A percentile compares a stretch with the other conserved stretches of the same genome.
Conservation (phyloP, 2,113 vertebrate species). For the Argyrosomus japonicus region DNA sequence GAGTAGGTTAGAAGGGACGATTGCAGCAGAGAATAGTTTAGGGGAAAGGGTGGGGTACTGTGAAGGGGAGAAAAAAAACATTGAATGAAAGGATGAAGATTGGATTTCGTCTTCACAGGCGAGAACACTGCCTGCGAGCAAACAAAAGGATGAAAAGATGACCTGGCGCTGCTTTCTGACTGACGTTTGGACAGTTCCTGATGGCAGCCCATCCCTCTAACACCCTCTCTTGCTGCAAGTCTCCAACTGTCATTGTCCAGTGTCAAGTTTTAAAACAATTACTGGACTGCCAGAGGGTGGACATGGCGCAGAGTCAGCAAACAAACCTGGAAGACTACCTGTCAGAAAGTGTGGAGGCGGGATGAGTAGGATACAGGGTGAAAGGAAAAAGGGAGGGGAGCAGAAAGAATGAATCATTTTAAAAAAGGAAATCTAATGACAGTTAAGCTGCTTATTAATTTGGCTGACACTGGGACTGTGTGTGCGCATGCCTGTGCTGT, state of each 20-base stretch:
- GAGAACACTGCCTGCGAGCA: conserved; percentile 64
- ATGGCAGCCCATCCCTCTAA: conserved; percentile 32
- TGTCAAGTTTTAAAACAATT: conserved; percentile 76
- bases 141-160: conserved; percentile 77
- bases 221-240: conserved; percentile 13
- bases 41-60: conserved; percentile 38
- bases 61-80: conserved; percentile 34
- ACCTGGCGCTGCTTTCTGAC: conserved; percentile 59
- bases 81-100: conserved; percentile 75
- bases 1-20: conserved; percentile 23
- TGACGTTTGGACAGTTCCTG: conserved; percentile 49
- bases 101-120: conserved; percentile 73
- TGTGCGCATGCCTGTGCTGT: background rate
- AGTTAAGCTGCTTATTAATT: conserved; percentile 78
- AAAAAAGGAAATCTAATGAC: conserved; percentile 77
- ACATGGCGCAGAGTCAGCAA: conserved; percentile 68
- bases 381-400: conserved; percentile 3
- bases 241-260: conserved; percentile 47
- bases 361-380: conserved; percentile 1
- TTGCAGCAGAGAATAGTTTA: conserved; percentile 45
- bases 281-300: conserved; percentile 65
- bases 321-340: conserved; percentile 55
- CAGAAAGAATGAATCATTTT: conserved; percentile 49
- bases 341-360: conserved; percentile 35
- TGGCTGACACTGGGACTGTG: conserved; percentile 50